Evolutionary conservation across 2,113 vertebrate species (phyloP), one percentile per base, ranked within the genome.

Genomic region (Scytalopus superciliaris): DNA sequence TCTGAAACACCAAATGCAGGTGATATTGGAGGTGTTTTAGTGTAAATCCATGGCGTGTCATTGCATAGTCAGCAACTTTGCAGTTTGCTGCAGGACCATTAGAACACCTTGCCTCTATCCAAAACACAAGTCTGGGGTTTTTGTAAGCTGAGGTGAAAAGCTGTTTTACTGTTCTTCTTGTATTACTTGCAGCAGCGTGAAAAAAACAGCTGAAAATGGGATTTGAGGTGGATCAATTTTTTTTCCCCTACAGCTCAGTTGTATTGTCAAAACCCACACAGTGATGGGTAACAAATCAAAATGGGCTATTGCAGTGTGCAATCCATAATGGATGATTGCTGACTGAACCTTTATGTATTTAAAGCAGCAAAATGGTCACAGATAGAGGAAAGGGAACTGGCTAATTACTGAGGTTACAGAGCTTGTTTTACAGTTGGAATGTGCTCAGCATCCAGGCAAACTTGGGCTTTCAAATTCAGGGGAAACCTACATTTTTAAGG

Each of bases 321-420:
- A 75, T 39, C 69, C 44, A 16, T 57, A 27, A 9, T 4, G 27
- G 42, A 3, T 2, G 8, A n/a, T 1, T 56, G 70, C n/a, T 25
- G 40, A 25, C 1, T 3, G 25, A 84, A 35, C 44, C 47, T 60
- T 33, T 49, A 35, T 0, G 0, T 45, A 28, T 27, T 28, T 47
- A 56, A 39, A 77, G 42, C 18, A 55, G 47, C 39, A 70, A 52
- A 84, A 10, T 4, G 7, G 10, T 31, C 18, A n/a, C 39, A 49
- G 21, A 62, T 1, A 16, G 40, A 21, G 39, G 42, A 42, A 76
- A 87, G 60, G 19, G 35, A 82, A 68, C 5, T 40, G 33, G 27
- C 17, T 30, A 5, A 47, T 64, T 39, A 72, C 49, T 18, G 22
- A 53, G 49, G 22, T 37, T 27, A 31, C 23, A 40, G 19, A 67